These are phyloP conservation scores for Spongilla lacustris DNA, from an alignment of 37 sponge, comb jelly and placozoan species.

Conservation along the genomic window DNA sequence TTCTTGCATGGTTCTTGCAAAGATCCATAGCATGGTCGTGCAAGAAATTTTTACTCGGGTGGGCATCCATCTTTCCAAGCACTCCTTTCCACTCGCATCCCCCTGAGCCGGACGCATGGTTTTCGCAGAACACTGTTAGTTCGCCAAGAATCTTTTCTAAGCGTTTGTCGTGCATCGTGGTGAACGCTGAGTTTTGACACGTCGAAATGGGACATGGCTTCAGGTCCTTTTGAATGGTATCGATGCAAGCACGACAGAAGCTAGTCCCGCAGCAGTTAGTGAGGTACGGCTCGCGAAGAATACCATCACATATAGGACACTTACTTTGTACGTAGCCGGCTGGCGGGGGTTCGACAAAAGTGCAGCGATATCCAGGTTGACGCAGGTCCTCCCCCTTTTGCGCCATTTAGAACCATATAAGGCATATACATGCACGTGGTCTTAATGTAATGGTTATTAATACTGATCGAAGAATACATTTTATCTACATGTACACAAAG, in stretches of 20 bases:
- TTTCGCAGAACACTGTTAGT: background rate
- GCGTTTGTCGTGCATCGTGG: background rate
- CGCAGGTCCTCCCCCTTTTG: background rate
- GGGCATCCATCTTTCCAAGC: background rate
- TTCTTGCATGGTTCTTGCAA: too few relatives aligned
- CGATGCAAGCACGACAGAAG: background rate
- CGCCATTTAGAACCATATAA: background rate
- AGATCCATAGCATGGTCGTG: too few relatives aligned
- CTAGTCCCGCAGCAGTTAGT: background rate
- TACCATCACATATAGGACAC: background rate
- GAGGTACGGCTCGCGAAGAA: background rate
- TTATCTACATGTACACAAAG: too few relatives aligned
- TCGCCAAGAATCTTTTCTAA: background rate
- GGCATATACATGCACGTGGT: background rate
- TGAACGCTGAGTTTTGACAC: background rate
- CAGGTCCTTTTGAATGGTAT: background rate
- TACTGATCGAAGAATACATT: too few relatives aligned
- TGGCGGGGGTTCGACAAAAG: background rate
- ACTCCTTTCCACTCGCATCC: background rate
- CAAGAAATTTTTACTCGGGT: background rate
- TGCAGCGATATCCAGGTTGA: background rate
- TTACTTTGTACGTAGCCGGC: background rate
- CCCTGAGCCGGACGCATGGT: background rate
- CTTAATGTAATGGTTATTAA: too few relatives aligned
- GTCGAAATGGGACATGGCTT: background rate